These are phyloP conservation scores for Microtus ochrogaster DNA, from an alignment of 2,113 vertebrate genomes.

Conservation along the genomic window DNA sequence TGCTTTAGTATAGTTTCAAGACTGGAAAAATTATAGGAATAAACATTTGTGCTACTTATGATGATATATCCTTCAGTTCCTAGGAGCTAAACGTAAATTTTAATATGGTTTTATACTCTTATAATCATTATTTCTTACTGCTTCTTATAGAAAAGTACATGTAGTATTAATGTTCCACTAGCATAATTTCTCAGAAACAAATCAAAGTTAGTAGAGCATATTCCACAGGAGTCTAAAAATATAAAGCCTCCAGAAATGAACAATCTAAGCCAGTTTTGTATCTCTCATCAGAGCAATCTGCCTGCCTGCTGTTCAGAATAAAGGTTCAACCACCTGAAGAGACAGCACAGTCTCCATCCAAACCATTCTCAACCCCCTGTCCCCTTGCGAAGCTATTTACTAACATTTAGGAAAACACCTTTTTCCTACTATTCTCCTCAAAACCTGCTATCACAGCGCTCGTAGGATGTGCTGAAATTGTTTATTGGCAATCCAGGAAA, in stretches of 20 bases:
- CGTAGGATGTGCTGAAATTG: not conserved
- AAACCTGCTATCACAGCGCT: not conserved
- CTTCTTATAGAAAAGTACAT: not conserved
- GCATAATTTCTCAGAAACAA: constrained; percentile 12
- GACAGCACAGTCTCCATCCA: not conserved
- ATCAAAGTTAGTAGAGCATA: not conserved
- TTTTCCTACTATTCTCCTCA: not conserved
- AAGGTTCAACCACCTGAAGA: not conserved
- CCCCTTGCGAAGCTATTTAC: not conserved
- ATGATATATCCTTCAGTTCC: not conserved
- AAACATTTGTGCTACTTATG: constrained; percentile 5
- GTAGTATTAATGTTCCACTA: not conserved
- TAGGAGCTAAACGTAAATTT: constrained; percentile 27
- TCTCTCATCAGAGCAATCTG: not conserved
- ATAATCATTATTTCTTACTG: not conserved
- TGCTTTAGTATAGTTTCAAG: constrained; percentile 34
- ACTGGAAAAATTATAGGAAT: constrained; percentile 2
- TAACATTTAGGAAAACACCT: constrained; percentile 17
- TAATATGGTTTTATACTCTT: not conserved
- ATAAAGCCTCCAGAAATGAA: constrained; percentile 15
- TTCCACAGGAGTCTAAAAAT: not conserved
- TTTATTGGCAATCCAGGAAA: not conserved
- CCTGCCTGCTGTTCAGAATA: not conserved
- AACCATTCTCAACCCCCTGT: not conserved
- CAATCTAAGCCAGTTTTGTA: not conserved